Base-by-base conservation (phyloP, 2,797 vertebrate genomes). In the Cephalopachus bancanus region DNA sequence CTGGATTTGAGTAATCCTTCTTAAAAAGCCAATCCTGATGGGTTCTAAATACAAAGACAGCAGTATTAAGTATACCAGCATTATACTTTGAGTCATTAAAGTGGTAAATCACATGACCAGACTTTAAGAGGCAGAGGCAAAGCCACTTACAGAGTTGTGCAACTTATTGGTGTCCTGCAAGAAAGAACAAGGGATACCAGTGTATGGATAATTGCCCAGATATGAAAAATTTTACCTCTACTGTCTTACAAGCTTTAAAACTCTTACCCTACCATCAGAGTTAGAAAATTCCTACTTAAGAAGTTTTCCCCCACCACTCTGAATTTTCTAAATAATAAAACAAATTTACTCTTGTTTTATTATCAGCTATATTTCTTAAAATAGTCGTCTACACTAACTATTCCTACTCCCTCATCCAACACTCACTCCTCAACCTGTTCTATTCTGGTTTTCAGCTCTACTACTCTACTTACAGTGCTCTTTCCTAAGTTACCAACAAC, bases 231-330 rank as follows among this genome's bases (percentile, higher is more conserved):
- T 59, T 59, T 6, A 72, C 55, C 65, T 62, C 33, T 49, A 83
- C 22, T 4, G 15, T 81, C 83, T 86, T 86, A 24, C 4, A 53
- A 75, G 30, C 9, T 57, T 96, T 83, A 89, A 80, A 49, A 59
- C 11, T 44, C 28, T 80, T 62, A 76, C 2, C 28, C 28, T 53
- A 49, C 30, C 9, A 67, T 67, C 14, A 72, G 69, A 91, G 89
- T 75, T 83, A 79, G 12, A 93, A 96, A 96, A 95, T 92, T 12
- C 17, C 49, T 79, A 37, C n/a, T 53, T 80, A 83, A 89, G 15
- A 80, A 92, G 33, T 86, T 19, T 89, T 92, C 92, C 64, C 28
- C 26, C 55, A 49, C 9, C 19, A 94, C 92, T 80, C 55, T 57
- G 26, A 89, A 33, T 85, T 28, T 80, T 78, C 60, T 19, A 94